These are phyloP conservation scores for Eira barbara DNA, from an alignment of 2,113 vertebrate species.

Conservation along the genomic window DNA sequence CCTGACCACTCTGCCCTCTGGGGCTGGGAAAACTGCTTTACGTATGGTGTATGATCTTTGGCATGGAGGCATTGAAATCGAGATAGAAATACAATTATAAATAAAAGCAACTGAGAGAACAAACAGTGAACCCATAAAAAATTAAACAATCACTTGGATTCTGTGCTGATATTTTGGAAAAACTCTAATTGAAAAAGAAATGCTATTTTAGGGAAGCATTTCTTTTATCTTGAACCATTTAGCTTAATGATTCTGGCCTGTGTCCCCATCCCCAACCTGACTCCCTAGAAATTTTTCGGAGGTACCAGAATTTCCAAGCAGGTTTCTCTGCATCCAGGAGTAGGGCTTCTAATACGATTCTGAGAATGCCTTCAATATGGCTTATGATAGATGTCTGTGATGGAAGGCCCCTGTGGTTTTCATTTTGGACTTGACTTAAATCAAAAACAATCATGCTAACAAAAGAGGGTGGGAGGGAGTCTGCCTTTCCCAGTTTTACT, in stretches of 20 bases:
- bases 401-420: slow-evolving; percentile 67
- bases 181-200: background rate
- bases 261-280: background rate
- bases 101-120: slow-evolving; percentile 57
- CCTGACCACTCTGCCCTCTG: slow-evolving; percentile 32
- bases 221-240: background rate
- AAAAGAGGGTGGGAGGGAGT: slow-evolving; percentile 45
- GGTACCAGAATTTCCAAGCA: background rate
- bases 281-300: slow-evolving; percentile 9
- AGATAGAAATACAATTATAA: slow-evolving; percentile 36
- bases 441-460: slow-evolving; percentile 69
- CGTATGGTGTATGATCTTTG: slow-evolving; percentile 3
- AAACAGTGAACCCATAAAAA: slow-evolving; percentile 52
- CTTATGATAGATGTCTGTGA: slow-evolving; percentile 17
- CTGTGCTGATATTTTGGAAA: slow-evolving; percentile 43
- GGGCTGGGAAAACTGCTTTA: slow-evolving; percentile 13
- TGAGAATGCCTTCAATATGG: background rate
- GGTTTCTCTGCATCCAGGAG: background rate
- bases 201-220: background rate
- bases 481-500: slow-evolving; percentile 56
- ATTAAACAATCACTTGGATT: slow-evolving; percentile 43
- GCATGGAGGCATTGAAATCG: slow-evolving; percentile 19
- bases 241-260: background rate
- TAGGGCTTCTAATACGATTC: background rate
- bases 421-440: slow-evolving; percentile 70